Evolutionary conservation across 2,888 invertebrate genomes (phyloP).

Genomic region (Spicauda simplicius): DNA sequence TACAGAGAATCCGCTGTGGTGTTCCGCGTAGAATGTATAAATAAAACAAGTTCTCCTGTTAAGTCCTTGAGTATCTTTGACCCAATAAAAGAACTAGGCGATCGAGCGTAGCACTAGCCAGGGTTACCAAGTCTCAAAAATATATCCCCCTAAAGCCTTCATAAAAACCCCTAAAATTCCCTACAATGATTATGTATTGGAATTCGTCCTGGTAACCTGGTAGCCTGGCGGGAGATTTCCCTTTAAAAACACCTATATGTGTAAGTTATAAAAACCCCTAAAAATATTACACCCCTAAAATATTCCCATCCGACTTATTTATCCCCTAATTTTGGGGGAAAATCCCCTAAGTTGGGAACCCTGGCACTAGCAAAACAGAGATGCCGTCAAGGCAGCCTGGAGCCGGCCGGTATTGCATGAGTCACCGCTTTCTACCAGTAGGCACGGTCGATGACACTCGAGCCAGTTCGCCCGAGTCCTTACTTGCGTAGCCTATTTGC

Average conservation of each 20-base stretch:
- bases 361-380: conserved; percentile 30
- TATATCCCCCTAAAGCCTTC: no score
- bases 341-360: no score
- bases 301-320: no score
- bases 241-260: no score
- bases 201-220: no score
- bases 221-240: no score
- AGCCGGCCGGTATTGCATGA: conserved; percentile 49
- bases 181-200: no score
- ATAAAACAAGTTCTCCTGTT: background rate
- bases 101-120: conserved; percentile 11
- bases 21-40: background rate
- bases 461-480: conserved; percentile 54
- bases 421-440: conserved; percentile 59
- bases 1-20: background rate
- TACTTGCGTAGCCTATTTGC: conserved; percentile 35
- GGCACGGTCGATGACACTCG: conserved; percentile 61
- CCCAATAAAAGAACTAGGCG: conserved; percentile 22
- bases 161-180: no score
- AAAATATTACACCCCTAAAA: no score
- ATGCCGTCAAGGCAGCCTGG: conserved; percentile 56
- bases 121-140: no score
- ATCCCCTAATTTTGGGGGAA: no score
- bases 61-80: conserved; percentile 19
- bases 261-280: no score